phyloP scores from a whole-genome alignment of 1,140 invertebrate species.

The Atta colombica region DNA sequence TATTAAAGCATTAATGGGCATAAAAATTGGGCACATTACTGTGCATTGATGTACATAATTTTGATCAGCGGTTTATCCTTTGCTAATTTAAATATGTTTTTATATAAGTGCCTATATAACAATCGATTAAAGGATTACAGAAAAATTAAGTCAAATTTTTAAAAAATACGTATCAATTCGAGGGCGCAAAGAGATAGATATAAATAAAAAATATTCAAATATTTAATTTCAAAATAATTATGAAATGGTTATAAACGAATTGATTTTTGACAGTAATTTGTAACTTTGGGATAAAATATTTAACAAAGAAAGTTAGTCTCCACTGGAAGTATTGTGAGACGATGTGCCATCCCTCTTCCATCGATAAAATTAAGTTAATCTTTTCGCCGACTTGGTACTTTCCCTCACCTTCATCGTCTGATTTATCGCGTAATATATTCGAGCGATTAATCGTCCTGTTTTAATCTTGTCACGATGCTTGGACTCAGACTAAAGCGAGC shows the following conservation, averaged over 20 bases:
- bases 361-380: slow-evolving; percentile 58
- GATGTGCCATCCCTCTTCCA: background rate
- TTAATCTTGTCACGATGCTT: slow-evolving; percentile 30
- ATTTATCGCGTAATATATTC: slow-evolving; percentile 41
- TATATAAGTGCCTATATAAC: background rate
- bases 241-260: background rate
- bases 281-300: slow-evolving; percentile 16
- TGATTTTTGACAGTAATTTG: background rate
- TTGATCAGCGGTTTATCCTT: no score
- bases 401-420: slow-evolving; percentile 19
- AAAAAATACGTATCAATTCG: background rate
- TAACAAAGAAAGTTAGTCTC: background rate
- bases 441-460: slow-evolving; percentile 30
- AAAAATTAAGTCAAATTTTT: slow-evolving; percentile 5
- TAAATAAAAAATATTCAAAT: background rate
- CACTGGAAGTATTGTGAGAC: background rate
- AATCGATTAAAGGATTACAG: background rate
- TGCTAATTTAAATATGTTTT: background rate
- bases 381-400: slow-evolving; percentile 40
- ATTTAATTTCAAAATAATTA: slow-evolving; percentile 5
- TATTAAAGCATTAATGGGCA: no score
- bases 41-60: no score
- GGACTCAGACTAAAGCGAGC: slow-evolving; percentile 2
- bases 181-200: background rate
- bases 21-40: no score